phyloP scores from a whole-genome alignment of 2,113 vertebrate genomes.

The Esox niger region DNA sequence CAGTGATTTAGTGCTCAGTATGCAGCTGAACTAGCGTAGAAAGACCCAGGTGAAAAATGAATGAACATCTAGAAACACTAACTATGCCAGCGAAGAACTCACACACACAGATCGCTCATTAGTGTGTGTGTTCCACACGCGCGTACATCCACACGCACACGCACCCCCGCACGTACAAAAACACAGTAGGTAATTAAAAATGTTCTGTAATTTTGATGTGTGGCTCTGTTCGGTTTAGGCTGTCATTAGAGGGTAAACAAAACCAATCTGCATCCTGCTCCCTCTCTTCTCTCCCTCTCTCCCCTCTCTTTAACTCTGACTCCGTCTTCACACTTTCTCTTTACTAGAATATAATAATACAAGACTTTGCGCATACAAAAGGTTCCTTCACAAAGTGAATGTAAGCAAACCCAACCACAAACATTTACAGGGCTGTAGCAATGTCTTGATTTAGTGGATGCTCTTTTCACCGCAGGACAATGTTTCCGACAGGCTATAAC shows the following conservation, averaged over 20 bases:
- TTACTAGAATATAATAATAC: background rate
- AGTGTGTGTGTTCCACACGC: background rate
- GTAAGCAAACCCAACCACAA: no score
- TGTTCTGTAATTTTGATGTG: background rate
- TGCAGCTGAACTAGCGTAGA: background rate
- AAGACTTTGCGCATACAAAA: no score
- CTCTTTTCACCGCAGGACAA: no score
- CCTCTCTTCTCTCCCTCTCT: constrained; percentile 7
- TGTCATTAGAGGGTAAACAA: constrained; percentile 1
- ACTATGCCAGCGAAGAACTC: background rate
- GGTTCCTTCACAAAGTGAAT: background rate
- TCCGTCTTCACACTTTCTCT: background rate
- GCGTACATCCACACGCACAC: background rate
- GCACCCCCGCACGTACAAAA: background rate
- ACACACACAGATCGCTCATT: constrained; percentile 1
- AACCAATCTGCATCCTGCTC: constrained; percentile 8
- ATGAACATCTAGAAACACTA: background rate
- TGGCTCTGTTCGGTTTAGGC: no score
- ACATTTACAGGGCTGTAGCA: background rate
- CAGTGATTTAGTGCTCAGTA: constrained; percentile 4
- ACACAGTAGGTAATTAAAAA: background rate
- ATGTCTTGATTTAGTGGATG: no score
- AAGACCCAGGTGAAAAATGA: background rate
- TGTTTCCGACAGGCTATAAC: no score
- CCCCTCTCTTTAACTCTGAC: constrained; percentile 1